A percentile compares a stretch with the other conserved stretches of the same genome.
phyloP scores from a whole-genome alignment of 2,888 invertebrate genomes.

The Limnephilus auricula region DNA sequence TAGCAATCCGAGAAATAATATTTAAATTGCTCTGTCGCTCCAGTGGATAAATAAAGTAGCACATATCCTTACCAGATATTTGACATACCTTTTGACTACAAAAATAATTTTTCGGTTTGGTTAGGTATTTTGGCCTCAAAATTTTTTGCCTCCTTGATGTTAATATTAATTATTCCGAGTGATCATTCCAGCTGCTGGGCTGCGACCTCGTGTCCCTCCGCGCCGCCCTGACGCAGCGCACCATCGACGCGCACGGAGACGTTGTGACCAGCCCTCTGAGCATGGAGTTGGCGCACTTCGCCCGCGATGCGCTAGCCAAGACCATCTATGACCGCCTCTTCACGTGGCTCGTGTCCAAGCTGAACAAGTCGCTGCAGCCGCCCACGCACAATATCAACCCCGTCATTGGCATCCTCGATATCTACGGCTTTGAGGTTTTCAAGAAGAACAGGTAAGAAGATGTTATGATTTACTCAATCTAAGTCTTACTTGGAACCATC shows the following conservation, averaged over 20 bases:
- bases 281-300: slow-evolving; percentile 89
- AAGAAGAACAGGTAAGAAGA: slow-evolving; percentile 85
- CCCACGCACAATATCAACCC: slow-evolving; percentile 77
- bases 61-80: too few species aligned
- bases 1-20: too few species aligned
- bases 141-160: neutral
- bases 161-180: slow-evolving; percentile 41
- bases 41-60: too few species aligned
- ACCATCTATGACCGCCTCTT: slow-evolving; percentile 94
- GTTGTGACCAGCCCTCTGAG: slow-evolving; percentile 89
- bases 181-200: slow-evolving; percentile 82
- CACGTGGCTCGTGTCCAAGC: slow-evolving; percentile 90
- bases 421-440: slow-evolving; percentile 97
- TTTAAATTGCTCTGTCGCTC: too few species aligned
- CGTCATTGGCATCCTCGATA: slow-evolving; percentile 94
- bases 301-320: slow-evolving; percentile 93
- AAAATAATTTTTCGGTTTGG: too few species aligned
- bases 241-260: slow-evolving; percentile 91
- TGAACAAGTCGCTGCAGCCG: slow-evolving; percentile 87
- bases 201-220: slow-evolving; percentile 82
- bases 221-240: slow-evolving; percentile 88
- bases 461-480: neutral
- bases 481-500: too few species aligned
- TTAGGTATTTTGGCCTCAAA: too few species aligned
- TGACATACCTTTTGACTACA: too few species aligned